Conservation (phyloP, 2,797 vertebrate genomes). For the Argya squamiceps region DNA sequence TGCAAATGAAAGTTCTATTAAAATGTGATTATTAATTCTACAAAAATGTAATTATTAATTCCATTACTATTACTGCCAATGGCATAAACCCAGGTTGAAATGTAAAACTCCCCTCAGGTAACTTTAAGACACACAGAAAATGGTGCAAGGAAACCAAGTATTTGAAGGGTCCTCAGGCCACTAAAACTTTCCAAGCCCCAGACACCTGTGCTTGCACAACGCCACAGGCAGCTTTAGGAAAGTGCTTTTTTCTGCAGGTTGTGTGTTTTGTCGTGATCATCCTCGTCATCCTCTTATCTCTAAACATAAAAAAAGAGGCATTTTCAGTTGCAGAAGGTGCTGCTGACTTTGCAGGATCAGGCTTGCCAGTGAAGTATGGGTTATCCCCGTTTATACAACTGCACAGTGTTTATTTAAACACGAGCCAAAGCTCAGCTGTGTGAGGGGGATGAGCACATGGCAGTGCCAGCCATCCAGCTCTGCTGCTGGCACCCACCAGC, state of each 20-base stretch:
- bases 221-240: neutral
- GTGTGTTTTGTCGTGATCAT: neutral
- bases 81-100: neutral
- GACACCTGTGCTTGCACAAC: neutral
- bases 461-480: neutral
- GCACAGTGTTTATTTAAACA: neutral
- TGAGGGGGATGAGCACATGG: neutral
- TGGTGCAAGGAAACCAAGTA: neutral
- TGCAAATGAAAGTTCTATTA: neutral
- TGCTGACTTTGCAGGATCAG: neutral
- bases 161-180: neutral
- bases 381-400: neutral
- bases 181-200: neutral
- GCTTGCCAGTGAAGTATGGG: neutral
- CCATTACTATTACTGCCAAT: neutral
- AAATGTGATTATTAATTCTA: neutral
- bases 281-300: neutral
- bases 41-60: constrained; percentile 1
- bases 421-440: neutral
- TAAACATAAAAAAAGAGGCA: neutral
- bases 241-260: neutral
- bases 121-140: neutral
- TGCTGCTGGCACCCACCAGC: neutral
- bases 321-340: neutral
- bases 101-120: neutral